phyloP scores from a whole-genome alignment of 2,888 invertebrate genomes.

The Leistus spinibarbis region DNA sequence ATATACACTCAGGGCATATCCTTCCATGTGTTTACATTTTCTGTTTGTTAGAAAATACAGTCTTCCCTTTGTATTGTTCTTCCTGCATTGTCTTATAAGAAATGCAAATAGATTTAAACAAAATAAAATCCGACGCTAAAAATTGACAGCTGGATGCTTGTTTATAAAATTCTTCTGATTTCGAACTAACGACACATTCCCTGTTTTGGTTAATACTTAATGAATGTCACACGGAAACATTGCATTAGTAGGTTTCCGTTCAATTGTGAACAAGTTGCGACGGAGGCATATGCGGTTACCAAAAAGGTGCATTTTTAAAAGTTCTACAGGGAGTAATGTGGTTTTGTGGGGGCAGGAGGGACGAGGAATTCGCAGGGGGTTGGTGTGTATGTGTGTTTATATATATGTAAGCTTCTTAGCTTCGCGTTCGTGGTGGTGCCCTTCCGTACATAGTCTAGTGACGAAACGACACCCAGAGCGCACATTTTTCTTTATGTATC shows the following conservation, averaged over 20 bases:
- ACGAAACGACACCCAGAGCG: constrained; percentile 50
- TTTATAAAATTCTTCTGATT: neutral
- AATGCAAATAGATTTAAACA: neutral
- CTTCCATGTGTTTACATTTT: neutral
- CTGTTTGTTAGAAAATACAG: neutral
- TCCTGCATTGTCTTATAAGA: neutral
- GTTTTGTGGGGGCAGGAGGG: neutral
- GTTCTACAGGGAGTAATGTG: neutral
- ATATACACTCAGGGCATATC: too few relatives aligned
- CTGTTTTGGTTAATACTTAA: too few relatives aligned
- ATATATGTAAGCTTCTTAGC: neutral
- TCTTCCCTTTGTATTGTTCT: neutral
- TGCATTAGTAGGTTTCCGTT: too few relatives aligned
- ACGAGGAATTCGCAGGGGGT: too few relatives aligned
- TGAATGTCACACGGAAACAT: too few relatives aligned
- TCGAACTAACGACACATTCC: too few relatives aligned
- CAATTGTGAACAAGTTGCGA: neutral
- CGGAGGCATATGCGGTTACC: neutral
- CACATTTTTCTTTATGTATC: constrained; percentile 52
- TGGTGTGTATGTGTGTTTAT: too few relatives aligned
- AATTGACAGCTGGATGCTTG: neutral
- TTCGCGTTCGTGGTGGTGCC: constrained; percentile 12
- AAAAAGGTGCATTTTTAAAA: neutral
- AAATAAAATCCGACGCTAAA: neutral
- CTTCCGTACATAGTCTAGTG: constrained; percentile 44